These are phyloP conservation scores for Phengaris alcon DNA, from an alignment of 2,888 invertebrate genomes.

Conservation along the genomic window DNA sequence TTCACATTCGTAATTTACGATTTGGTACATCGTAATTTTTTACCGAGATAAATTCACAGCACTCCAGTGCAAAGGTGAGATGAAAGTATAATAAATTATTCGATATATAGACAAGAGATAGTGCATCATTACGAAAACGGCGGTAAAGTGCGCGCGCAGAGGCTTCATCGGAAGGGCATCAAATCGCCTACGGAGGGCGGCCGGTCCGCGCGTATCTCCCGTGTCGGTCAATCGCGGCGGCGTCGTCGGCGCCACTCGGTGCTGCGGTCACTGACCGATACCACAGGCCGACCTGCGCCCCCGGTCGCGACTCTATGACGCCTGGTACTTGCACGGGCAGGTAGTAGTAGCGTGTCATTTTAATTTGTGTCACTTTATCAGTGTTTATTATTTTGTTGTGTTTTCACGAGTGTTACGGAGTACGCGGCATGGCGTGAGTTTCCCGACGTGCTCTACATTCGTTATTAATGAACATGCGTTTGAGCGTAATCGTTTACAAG, in stretches of 20 bases:
- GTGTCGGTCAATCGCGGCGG: constrained; percentile 47
- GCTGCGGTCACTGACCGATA: constrained; percentile 72
- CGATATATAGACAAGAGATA: constrained; percentile 73
- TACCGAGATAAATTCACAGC: neutral
- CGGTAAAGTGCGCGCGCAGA: constrained; percentile 70
- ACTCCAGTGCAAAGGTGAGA: neutral
- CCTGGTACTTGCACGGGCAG: constrained; percentile 47
- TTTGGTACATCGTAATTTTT: neutral
- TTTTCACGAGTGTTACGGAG: constrained; percentile 37
- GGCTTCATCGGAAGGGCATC: constrained; percentile 73
- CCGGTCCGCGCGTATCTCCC: constrained; percentile 64
- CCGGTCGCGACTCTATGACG: constrained; percentile 43
- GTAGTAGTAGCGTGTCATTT: constrained; percentile 63
- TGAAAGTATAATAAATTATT: constrained; percentile 57
- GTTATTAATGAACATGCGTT: constrained; percentile 40
- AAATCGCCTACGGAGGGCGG: constrained; percentile 75
- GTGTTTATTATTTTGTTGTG: constrained; percentile 23
- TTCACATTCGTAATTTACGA: constrained; percentile 45
- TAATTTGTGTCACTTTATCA: constrained; percentile 1
- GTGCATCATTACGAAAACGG: constrained; percentile 71
- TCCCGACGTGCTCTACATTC: constrained; percentile 45
- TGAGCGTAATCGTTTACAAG: constrained; percentile 14
- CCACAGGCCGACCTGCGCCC: constrained; percentile 47
- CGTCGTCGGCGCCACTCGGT: constrained; percentile 48
- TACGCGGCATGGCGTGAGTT: constrained; percentile 48